phyloP scores from a whole-genome alignment of 2,797 vertebrate genomes.

The Platyrinchus mystaceus region DNA sequence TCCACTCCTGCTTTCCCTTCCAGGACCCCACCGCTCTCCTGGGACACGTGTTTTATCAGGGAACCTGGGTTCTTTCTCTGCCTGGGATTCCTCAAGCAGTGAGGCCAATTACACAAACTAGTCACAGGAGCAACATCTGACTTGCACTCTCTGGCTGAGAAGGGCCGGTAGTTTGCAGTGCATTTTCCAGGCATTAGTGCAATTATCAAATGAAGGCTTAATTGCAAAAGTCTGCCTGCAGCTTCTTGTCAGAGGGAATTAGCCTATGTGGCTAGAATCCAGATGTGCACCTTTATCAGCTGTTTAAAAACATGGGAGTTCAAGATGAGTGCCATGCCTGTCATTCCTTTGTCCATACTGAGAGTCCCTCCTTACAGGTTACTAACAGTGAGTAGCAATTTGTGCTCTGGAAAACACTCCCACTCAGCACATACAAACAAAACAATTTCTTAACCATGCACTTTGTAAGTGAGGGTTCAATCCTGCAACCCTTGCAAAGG shows the following conservation, averaged over 20 bases:
- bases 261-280: not conserved
- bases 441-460: not conserved
- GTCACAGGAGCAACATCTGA: not conserved
- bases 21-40: not conserved
- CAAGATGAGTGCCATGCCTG: not conserved
- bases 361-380: not conserved
- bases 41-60: accelerated
- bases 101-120: not conserved
- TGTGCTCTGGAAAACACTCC: not conserved
- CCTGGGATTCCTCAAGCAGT: not conserved
- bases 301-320: not conserved
- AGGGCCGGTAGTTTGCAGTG: not conserved
- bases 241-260: not conserved
- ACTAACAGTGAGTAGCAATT: not conserved
- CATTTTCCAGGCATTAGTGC: not conserved
- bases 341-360: not conserved
- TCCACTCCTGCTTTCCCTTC: not conserved
- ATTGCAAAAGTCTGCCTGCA: not conserved
- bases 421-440: not conserved
- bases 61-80: not conserved
- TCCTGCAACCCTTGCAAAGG: not conserved
- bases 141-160: not conserved
- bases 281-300: not conserved
- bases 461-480: not conserved
- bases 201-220: not conserved